Conservation (phyloP, 2,888 invertebrate genomes). For the Sarcophaga caerulescens region DNA sequence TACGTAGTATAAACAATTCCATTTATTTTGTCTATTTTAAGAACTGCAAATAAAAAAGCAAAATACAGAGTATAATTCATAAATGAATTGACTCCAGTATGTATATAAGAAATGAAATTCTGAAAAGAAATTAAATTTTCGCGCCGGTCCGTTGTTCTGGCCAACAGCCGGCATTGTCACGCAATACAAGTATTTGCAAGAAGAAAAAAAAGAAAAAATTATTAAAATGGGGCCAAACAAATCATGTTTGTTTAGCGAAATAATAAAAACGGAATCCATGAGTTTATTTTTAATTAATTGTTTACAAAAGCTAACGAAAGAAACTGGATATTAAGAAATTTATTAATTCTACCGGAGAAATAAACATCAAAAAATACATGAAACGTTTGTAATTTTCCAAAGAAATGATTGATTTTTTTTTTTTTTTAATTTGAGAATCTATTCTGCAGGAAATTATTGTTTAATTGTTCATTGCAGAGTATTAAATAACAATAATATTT, state of each 20-base stretch:
- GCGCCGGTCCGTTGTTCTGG: not conserved
- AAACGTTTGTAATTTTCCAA: too few species aligned
- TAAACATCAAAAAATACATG: too few species aligned
- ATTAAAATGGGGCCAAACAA: not conserved
- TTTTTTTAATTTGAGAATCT: too few species aligned
- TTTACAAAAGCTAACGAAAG: not conserved
- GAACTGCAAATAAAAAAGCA: not conserved
- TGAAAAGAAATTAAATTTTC: not conserved
- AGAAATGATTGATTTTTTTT: too few species aligned
- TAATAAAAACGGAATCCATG: not conserved
- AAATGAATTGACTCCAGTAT: conserved; percentile 1
- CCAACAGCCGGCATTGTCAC: not conserved
- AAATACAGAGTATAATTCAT: not conserved
- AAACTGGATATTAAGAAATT: not conserved
- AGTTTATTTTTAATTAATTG: not conserved
- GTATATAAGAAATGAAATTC: conserved; percentile 5
- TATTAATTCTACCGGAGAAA: too few species aligned
- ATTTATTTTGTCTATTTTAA: not conserved
- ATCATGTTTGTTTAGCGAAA: not conserved
- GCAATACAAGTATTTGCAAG: not conserved
- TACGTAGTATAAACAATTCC: not conserved
- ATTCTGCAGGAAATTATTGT: too few species aligned
- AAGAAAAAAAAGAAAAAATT: not conserved
- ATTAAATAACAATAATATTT: too few species aligned
- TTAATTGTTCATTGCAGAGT: too few species aligned